Base-by-base conservation (phyloP, 1,140 invertebrate genomes). In the Chironomus striatipennis region DNA sequence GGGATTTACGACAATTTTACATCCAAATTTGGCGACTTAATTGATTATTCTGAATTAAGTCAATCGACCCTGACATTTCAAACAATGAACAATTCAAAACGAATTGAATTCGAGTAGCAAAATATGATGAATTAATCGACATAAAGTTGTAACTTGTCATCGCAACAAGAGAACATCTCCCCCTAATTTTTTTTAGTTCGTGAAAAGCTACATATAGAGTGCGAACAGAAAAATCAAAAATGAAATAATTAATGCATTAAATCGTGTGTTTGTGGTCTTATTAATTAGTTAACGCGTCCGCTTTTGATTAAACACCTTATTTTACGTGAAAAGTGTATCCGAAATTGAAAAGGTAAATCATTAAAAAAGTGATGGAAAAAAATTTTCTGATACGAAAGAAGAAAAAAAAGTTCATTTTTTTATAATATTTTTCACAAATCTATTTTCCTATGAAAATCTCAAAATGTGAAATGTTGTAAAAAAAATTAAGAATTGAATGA, bases 271-370 rank as follows among this genome's bases (percentile, higher is more conserved):
- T 70, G 65, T 21, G 65, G 18, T 70, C 17, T 70, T 70, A 70
- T 70, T 70, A 70, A 70, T 70, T 70, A 70, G 65, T 70, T 70
- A 21, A 70, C 65, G 65, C 20, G 65, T 70, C 65, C 65, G 65
- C 17, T 70, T 70, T 70, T 70, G 65, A 70, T 70, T 70, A 70
- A 70, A 20, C 65, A 70, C 17, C 17, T 70, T 70, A 20, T 9
- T 20, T 70, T 70, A 20, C 20, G 65, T 21, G 20, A 20, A 70
- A 70, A 70, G 65, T 70, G 18, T 20, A 70, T 8, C 65, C 65
- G 9, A 34, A 70, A 20, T 70, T 18, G 17, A 70, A 70, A 70
- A 70, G 65, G 65, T 70, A 70, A 70, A 20, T 20, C n/a, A 20
- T 20, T 20, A 18, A 8, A 70, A 70, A 57, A 57, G 47, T 57